A percentile compares a stretch with the other conserved stretches of the same genome.
Evolutionary conservation across 30 jellyfish, hydroid and myxozoan genomes (phyloP).

Genomic region (Phacellophora camtschatica): DNA sequence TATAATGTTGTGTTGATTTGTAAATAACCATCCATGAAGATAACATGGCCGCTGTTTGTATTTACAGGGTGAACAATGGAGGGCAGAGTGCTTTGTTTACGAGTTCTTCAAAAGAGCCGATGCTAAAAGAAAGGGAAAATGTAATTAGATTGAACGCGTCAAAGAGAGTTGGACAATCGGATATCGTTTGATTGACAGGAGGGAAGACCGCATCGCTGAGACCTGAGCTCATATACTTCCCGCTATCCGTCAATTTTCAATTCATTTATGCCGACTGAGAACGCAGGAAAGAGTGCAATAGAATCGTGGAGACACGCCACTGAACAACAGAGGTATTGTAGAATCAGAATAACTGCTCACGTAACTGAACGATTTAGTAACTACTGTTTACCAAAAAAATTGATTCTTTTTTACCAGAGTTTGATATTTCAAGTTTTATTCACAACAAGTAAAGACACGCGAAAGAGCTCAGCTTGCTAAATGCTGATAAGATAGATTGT

Average conservation of each 20-base stretch:
- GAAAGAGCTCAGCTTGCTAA: no score
- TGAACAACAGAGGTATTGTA: neutral
- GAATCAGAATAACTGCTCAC: neutral
- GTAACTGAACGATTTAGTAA: no score
- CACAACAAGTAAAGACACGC: no score
- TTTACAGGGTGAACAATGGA: conserved; percentile 61
- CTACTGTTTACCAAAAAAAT: neutral
- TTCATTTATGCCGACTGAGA: conserved; percentile 19
- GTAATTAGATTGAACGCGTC: conserved; percentile 61
- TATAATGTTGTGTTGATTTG: neutral
- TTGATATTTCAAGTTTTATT: no score
- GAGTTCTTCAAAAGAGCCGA: conserved; percentile 22
- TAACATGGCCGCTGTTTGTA: conserved; percentile 48
- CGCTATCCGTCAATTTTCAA: conserved; percentile 39
- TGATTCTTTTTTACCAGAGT: no score
- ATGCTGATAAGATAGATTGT: no score
- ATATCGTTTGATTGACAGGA: conserved; percentile 60
- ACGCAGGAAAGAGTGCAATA: neutral
- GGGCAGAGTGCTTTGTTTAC: conserved; percentile 52
- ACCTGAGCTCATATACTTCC: conserved; percentile 33
- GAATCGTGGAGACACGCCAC: neutral
- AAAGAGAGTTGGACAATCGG: conserved; percentile 46
- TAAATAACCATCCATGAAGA: neutral
- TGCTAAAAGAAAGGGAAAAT: conserved; percentile 24
- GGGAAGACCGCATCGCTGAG: conserved; percentile 55